Conservation (phyloP, 2,797 vertebrate genomes). For the Aphelocoma californica region DNA sequence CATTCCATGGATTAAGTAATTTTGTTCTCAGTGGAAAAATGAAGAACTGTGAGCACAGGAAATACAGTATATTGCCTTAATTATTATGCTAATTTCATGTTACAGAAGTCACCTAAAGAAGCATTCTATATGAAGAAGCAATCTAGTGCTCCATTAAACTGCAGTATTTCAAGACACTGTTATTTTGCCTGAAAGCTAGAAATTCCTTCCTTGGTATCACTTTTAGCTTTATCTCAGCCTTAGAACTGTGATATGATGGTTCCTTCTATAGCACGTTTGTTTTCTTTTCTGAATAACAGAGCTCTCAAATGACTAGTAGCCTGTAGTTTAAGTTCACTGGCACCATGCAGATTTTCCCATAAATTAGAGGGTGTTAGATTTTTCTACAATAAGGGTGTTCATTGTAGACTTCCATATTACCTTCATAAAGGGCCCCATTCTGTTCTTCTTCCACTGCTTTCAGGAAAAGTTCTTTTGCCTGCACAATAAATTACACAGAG, state of each 20-base stretch:
- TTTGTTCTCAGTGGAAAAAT: background rate
- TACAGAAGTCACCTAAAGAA: background rate
- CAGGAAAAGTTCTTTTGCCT: conserved; percentile 96
- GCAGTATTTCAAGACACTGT: background rate
- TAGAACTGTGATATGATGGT: background rate
- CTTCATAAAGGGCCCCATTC: conserved; percentile 96
- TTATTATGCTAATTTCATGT: background rate
- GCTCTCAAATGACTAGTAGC: background rate
- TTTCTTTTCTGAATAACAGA: background rate
- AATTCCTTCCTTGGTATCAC: background rate
- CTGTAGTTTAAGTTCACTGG: background rate
- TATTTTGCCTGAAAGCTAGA: background rate
- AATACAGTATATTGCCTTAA: background rate
- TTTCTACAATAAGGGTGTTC: background rate
- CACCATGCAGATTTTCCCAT: background rate
- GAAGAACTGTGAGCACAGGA: background rate
- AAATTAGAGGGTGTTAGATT: background rate
- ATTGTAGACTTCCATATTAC: conserved; percentile 65
- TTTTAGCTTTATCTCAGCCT: background rate
- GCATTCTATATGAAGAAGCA: background rate
- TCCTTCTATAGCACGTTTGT: background rate
- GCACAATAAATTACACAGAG: conserved; percentile 40
- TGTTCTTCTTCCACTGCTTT: conserved; percentile 95
- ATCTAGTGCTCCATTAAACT: background rate
- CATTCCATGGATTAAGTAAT: background rate